Evolutionary conservation across 1,140 invertebrate species (phyloP).

Genomic region (Chrysomallon squamiferum): DNA sequence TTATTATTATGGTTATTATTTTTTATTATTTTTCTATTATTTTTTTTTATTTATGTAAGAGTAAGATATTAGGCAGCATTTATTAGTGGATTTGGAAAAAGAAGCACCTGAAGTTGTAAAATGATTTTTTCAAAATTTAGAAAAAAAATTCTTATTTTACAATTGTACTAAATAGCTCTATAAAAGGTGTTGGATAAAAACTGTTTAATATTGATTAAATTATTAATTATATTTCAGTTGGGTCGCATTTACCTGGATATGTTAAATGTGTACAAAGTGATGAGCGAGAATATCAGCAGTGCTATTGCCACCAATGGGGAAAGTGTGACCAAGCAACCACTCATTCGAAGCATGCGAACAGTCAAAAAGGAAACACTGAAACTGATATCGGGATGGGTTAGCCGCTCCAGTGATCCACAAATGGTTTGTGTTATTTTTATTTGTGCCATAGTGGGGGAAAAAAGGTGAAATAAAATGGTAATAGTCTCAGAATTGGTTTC

Average conservation of each 20-base stretch:
- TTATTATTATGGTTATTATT: too few relatives aligned
- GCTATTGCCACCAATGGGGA: slow-evolving; percentile 96
- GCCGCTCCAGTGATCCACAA: slow-evolving; percentile 83
- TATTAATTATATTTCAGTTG: slow-evolving; percentile 72
- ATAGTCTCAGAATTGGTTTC: too few relatives aligned
- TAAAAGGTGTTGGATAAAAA: too few relatives aligned
- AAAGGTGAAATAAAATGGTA: too few relatives aligned
- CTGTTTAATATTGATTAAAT: too few relatives aligned
- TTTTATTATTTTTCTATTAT: too few relatives aligned
- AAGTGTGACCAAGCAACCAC: slow-evolving; percentile 93
- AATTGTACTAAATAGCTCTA: too few relatives aligned
- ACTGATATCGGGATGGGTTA: slow-evolving; percentile 96
- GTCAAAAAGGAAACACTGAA: slow-evolving; percentile 99
- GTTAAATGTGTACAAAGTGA: slow-evolving; percentile 99
- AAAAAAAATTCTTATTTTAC: too few relatives aligned
- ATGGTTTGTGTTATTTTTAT: slow-evolving; percentile 56
- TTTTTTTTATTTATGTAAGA: too few relatives aligned
- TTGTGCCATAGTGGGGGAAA: too few relatives aligned
- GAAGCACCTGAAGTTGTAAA: too few relatives aligned
- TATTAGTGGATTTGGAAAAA: not conserved
- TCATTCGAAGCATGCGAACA: slow-evolving; percentile 98
- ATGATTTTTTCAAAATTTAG: too few relatives aligned
- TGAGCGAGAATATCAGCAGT: slow-evolving; percentile 97
- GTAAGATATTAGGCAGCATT: not conserved
- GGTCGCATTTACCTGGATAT: slow-evolving; percentile 98